Evolutionary conservation across 2,113 vertebrate genomes (phyloP).

Genomic region (Smithornis capensis): DNA sequence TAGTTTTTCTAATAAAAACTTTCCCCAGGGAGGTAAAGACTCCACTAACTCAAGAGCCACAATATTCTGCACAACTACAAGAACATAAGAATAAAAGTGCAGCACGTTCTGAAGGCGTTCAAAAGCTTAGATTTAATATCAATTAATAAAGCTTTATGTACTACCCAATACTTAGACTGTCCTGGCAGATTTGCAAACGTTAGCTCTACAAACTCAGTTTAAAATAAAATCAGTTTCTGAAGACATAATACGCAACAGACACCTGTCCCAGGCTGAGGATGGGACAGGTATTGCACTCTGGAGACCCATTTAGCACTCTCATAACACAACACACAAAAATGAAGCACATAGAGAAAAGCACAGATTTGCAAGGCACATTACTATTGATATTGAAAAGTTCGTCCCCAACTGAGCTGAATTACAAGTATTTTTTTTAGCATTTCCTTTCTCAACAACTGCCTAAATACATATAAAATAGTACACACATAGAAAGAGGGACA

Average conservation of each 20-base stretch:
- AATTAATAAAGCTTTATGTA: background rate
- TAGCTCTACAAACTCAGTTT: background rate
- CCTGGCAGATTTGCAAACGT: background rate
- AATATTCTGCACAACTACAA: slow-evolving; percentile 4
- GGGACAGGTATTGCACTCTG: background rate
- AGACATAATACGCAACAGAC: background rate
- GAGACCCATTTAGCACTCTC: background rate
- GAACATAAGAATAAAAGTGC: background rate
- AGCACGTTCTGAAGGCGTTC: background rate
- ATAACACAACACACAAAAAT: background rate
- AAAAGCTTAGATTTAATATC: background rate
- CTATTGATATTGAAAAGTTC: slow-evolving; percentile 26
- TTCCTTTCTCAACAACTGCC: slow-evolving; percentile 15
- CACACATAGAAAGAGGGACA: slow-evolving; percentile 37
- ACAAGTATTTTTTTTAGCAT: background rate
- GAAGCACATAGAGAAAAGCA: background rate
- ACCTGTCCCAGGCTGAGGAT: background rate
- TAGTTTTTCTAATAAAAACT: slow-evolving; percentile 63
- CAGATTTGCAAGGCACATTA: background rate
- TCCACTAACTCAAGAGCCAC: slow-evolving; percentile 42
- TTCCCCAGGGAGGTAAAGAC: slow-evolving; percentile 51
- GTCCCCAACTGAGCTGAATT: background rate
- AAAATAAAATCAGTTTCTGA: slow-evolving; percentile 3
- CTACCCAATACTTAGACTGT: background rate
- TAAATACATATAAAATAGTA: background rate